Conservation (phyloP, 2,113 vertebrate genomes). For the Stictonetta naevosa region DNA sequence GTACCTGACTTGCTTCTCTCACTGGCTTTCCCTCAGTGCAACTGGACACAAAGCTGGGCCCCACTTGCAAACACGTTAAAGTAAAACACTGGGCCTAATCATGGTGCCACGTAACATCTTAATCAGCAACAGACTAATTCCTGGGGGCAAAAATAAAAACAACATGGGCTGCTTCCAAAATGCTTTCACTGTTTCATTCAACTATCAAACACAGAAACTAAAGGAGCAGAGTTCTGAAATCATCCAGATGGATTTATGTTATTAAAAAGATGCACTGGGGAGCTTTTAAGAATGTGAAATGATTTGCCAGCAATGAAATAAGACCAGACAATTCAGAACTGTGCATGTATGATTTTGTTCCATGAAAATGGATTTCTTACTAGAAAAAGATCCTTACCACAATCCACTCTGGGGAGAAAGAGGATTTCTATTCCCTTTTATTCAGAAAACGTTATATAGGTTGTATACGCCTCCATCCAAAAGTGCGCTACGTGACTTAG, state of each 20-base stretch:
- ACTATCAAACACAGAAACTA: not conserved
- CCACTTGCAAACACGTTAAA: not conserved
- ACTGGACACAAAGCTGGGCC: not conserved
- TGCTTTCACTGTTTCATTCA: not conserved
- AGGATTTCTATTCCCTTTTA: not conserved
- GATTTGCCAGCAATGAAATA: not conserved
- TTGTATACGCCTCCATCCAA: not conserved
- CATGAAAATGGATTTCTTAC: not conserved
- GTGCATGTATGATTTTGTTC: not conserved
- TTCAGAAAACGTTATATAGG: not conserved
- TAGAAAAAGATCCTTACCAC: not conserved
- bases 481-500: not conserved
- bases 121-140: not conserved
- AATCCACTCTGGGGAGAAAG: not conserved
- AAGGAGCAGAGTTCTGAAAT: not conserved
- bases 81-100: not conserved
- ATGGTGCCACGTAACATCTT: not conserved
- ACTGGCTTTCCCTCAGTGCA: not conserved
- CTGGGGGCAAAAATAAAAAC: not conserved
- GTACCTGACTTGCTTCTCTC: not conserved
- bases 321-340: not conserved
- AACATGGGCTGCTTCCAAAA: not conserved
- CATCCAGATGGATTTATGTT: not conserved
- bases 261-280: not conserved
- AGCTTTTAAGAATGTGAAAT: not conserved